Percentiles rank a stretch among this genome's conserved stretches.
Evolutionary conservation across 2,888 invertebrate genomes (phyloP).

Genomic region (Microctonus brassicae): DNA sequence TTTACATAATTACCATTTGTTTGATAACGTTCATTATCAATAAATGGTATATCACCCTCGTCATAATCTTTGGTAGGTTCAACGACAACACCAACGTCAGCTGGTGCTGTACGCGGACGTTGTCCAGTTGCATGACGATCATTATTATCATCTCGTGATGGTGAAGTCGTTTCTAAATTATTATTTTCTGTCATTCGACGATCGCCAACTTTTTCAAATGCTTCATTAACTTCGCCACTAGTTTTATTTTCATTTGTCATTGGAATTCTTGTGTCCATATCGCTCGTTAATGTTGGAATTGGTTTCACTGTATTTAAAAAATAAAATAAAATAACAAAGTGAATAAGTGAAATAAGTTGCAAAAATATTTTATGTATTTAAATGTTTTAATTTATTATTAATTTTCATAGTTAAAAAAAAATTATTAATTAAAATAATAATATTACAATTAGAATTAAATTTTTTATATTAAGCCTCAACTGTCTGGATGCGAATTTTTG

Average conservation of each 20-base stretch:
- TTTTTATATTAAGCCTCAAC: constrained; percentile 29
- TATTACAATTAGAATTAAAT: neutral
- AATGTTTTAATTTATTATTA: neutral
- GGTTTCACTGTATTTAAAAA: constrained; percentile 34
- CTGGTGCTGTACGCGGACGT: constrained; percentile 31
- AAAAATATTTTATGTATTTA: neutral
- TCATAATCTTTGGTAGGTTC: constrained; percentile 28
- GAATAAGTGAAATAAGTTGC: neutral
- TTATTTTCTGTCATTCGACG: constrained; percentile 25
- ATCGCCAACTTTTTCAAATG: constrained; percentile 51
- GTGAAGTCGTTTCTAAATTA: constrained; percentile 27
- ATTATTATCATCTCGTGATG: constrained; percentile 25
- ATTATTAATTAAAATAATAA: neutral
- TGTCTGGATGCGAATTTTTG: constrained; percentile 41
- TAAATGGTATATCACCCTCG: constrained; percentile 43
- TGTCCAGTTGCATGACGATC: constrained; percentile 37
- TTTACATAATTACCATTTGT: constrained; percentile 55
- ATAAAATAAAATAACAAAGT: constrained; percentile 14
- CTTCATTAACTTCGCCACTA: constrained; percentile 46
- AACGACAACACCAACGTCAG: constrained; percentile 28
- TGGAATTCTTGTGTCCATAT: constrained; percentile 53
- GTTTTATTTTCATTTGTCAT: constrained; percentile 31
- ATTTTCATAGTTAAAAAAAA: neutral
- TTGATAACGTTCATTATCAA: constrained; percentile 52
- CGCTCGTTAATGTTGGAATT: constrained; percentile 45